phyloP scores from a whole-genome alignment of 2,888 invertebrate species.

The Pammene aurita region DNA sequence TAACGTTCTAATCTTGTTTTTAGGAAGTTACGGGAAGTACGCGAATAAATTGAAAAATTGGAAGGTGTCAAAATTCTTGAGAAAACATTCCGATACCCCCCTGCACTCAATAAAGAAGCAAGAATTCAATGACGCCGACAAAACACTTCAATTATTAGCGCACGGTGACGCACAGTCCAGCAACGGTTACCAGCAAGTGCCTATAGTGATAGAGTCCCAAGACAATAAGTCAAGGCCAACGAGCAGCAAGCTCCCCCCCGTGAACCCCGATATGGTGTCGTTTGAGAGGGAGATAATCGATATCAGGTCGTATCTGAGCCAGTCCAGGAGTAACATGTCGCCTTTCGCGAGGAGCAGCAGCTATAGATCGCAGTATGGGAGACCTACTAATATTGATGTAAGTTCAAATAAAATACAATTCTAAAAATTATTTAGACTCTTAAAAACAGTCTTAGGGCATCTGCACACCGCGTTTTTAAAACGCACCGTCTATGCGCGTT shows the following conservation, averaged over 20 bases:
- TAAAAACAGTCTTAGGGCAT: too few species aligned
- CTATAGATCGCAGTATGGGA: constrained; percentile 87
- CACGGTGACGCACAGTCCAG: constrained; percentile 66
- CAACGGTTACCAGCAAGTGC: constrained; percentile 86
- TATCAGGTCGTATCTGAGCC: constrained; percentile 88
- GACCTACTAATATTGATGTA: constrained; percentile 82
- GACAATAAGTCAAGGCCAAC: constrained; percentile 65
- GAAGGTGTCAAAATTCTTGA: constrained; percentile 87
- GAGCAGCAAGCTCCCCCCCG: constrained; percentile 75
- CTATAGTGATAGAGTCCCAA: constrained; percentile 84
- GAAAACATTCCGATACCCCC: constrained; percentile 84
- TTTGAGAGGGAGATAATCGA: constrained; percentile 87
- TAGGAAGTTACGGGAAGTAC: constrained; percentile 84
- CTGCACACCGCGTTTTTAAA: too few species aligned
- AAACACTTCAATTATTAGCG: constrained; percentile 67
- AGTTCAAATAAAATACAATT: constrained; percentile 42
- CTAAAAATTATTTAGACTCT: too few species aligned
- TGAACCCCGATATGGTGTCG: constrained; percentile 75
- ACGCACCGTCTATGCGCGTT: too few species aligned
- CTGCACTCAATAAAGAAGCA: constrained; percentile 75
- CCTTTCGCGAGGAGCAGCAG: constrained; percentile 88
- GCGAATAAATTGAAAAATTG: constrained; percentile 85
- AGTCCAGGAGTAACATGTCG: constrained; percentile 88
- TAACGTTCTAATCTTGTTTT: constrained; percentile 46
- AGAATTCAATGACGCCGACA: constrained; percentile 65